Evolutionary conservation across 2,888 invertebrate species (phyloP), one percentile per base, ranked within the genome.

Genomic region (Nineta flava): DNA sequence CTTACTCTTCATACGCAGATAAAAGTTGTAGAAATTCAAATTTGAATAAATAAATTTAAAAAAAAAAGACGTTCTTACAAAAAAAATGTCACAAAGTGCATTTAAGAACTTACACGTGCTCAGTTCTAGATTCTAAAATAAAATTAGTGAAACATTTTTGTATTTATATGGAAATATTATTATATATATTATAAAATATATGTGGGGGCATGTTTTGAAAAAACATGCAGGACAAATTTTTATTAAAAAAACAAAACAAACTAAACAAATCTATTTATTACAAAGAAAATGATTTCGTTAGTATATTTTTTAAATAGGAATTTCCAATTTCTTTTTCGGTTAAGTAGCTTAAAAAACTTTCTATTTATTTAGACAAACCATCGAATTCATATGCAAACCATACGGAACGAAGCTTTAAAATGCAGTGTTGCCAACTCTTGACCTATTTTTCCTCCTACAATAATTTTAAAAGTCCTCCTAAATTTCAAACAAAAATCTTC

Each of bases 111-210:
- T n/a, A 13, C n/a, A 41, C 41, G 48, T 48, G 48, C 48, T 48
- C 48, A 48, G 41, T 48, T 48, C 48, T 48, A 48, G 48, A 48
- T 48, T 48, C 48, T 48, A 48, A 48, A 48, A 21, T 21, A 34
- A 35, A 44, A 26, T 26, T 13, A 21, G 19, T 19, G 15, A 21
- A 44, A 9, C 3, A 21, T 26, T 21, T 21, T 21, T 21, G 13
- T 21, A 44, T 26, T 43, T 16, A 19, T 17, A 44, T 21, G 42
- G 17, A 42, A 42, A 26, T 44, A 21, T 21, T 21, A 19, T 21
- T 17, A 21, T 21, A 16, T 26, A 21, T 44, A 21, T 26, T 21
- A 21, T 5, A 19, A 43, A 19, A 43, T 12, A 43, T 9, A 43
- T 16, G 9, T 16, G 16, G n/a, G n/a, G n/a, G 17, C 12, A 19